Percentiles rank a stretch among this genome's conserved stretches.
These are phyloP conservation scores for Phaonia tiefii DNA, from an alignment of 2,888 invertebrate genomes.

Conservation along the genomic window DNA sequence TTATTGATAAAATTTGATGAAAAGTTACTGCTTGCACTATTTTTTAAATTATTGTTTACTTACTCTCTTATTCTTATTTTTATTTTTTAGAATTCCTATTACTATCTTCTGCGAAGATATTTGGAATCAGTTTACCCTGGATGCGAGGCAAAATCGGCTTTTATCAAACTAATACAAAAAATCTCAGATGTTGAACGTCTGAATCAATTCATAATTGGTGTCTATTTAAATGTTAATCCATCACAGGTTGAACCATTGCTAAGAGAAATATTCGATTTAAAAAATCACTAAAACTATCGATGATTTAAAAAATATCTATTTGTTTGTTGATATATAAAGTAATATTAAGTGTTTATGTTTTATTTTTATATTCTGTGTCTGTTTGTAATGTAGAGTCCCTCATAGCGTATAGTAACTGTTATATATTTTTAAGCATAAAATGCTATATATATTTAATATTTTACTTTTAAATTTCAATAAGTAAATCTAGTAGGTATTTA, in stretches of 20 bases:
- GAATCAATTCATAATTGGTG: conserved; percentile 94
- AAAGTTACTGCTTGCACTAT: neutral
- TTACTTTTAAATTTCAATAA: neutral
- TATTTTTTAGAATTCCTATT: conserved; percentile 89
- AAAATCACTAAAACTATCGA: conserved; percentile 81
- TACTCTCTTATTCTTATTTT: conserved; percentile 36
- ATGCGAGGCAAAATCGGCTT: conserved; percentile 93
- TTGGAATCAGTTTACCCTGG: conserved; percentile 91
- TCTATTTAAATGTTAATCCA: conserved; percentile 96
- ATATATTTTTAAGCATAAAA: conserved; percentile 46
- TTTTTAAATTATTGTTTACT: conserved; percentile 5
- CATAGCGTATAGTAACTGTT: conserved; percentile 14
- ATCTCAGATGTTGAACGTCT: conserved; percentile 93
- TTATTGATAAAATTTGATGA: too few species aligned
- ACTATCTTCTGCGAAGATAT: conserved; percentile 91
- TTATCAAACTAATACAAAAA: conserved; percentile 93
- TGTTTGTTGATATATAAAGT: neutral
- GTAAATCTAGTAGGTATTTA: too few species aligned
- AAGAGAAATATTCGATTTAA: conserved; percentile 97
- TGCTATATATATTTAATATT: conserved; percentile 28
- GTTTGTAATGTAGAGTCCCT: conserved; percentile 35
- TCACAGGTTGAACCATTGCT: conserved; percentile 94
- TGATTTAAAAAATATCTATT: neutral
- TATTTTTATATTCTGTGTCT: conserved; percentile 29
- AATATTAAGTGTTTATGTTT: neutral